Conservation (phyloP, 2,888 invertebrate genomes). For the Ferdinandea cuprea region DNA sequence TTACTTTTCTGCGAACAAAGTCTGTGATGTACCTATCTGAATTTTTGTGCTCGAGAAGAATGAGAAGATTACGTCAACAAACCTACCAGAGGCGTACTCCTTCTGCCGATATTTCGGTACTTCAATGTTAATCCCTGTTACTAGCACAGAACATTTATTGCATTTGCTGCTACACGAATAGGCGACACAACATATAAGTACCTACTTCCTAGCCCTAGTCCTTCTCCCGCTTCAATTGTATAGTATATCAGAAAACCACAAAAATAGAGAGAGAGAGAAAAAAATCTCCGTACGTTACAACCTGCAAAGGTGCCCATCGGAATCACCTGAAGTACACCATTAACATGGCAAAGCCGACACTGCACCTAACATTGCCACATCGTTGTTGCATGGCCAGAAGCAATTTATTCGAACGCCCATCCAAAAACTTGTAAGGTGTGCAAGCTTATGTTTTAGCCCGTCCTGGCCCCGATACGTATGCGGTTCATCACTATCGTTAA, state of each 20-base stretch:
- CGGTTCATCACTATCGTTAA: slow-evolving; percentile 69
- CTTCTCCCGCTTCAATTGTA: background rate
- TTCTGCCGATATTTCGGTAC: slow-evolving; percentile 20
- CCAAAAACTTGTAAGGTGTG: slow-evolving; percentile 75
- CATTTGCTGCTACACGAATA: slow-evolving; percentile 9
- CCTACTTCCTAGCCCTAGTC: background rate
- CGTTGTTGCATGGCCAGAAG: slow-evolving; percentile 75
- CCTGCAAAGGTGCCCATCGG: slow-evolving; percentile 38
- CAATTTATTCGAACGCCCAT: slow-evolving; percentile 75
- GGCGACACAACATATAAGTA: slow-evolving; percentile 19
- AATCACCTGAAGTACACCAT: slow-evolving; percentile 59
- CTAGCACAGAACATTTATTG: slow-evolving; percentile 10
- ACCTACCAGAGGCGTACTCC: background rate
- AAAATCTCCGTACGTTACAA: slow-evolving; percentile 2
- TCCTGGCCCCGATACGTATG: slow-evolving; percentile 40
- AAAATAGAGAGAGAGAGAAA: slow-evolving; percentile 6
- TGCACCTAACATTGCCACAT: slow-evolving; percentile 53
- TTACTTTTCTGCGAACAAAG: no score
- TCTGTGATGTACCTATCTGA: slow-evolving; percentile 18
- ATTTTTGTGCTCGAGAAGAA: slow-evolving; percentile 26
- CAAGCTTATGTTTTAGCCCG: slow-evolving; percentile 76
- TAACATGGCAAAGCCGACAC: slow-evolving; percentile 58
- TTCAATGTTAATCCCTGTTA: background rate
- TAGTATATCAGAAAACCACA: slow-evolving; percentile 26
- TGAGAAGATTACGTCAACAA: slow-evolving; percentile 50